A percentile compares a stretch with the other conserved stretches of the same genome.
phyloP scores from a whole-genome alignment of 92 coral and sea anemone genomes.

The Anthopleura xanthogrammica region DNA sequence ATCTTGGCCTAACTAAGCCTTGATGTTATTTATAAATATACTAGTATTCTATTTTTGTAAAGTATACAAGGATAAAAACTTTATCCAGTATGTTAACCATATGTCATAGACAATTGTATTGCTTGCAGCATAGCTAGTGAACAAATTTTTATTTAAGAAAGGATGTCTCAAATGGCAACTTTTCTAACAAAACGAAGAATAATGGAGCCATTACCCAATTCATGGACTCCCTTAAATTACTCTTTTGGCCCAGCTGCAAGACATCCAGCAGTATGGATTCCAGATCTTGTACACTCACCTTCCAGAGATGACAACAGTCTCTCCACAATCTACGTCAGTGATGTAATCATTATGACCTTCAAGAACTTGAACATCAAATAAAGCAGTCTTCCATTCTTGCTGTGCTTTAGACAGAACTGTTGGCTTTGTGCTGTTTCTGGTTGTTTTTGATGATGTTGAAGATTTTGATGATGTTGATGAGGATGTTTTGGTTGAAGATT shows the following conservation, averaged over 20 bases:
- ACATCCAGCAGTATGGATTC: no score
- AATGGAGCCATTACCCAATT: no score
- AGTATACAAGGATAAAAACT: no score
- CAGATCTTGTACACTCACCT: constrained; percentile 48
- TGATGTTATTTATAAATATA: no score
- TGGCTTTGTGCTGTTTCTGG: constrained; percentile 3
- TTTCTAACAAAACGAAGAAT: no score
- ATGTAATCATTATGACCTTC: constrained; percentile 91
- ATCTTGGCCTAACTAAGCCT: not conserved
- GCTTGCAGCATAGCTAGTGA: no score
- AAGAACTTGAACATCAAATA: constrained; percentile 63
- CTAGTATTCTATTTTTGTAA: no score
- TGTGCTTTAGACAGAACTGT: constrained; percentile 7
- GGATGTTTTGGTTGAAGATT: not conserved
- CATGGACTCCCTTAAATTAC: no score
- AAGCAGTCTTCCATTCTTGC: constrained; percentile 45
- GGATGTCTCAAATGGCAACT: no score
- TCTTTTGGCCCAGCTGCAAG: no score
- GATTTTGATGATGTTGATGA: constrained; percentile 13
- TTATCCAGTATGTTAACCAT: no score
- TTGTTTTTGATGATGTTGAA: constrained; percentile 11
- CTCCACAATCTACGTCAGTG: constrained; percentile 68
- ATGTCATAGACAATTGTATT: not conserved
- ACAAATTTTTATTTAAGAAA: no score
- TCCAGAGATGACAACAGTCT: constrained; percentile 78